phyloP scores from a whole-genome alignment of 1,140 invertebrate species.

The Carposina sasakii region DNA sequence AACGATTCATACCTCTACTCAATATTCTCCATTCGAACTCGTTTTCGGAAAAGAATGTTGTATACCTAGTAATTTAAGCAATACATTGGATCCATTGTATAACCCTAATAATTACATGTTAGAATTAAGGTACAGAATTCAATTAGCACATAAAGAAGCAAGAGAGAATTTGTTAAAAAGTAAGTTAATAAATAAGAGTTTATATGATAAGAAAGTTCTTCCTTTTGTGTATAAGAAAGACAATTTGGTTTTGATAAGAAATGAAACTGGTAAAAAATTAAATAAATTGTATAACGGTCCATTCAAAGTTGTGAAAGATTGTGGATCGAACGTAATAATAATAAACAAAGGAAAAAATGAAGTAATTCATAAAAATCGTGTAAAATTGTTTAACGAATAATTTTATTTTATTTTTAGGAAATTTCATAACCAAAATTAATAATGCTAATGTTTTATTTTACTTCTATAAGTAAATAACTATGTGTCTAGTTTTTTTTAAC shows the following conservation, averaged over 20 bases:
- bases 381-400: background rate
- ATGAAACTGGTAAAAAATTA: background rate
- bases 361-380: background rate
- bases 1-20: background rate
- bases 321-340: background rate
- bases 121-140: slow-evolving; percentile 6
- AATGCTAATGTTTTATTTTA: background rate
- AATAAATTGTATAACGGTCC: background rate
- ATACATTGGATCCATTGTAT: slow-evolving; percentile 4
- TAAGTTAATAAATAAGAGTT: background rate
- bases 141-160: slow-evolving; percentile 1
- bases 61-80: background rate
- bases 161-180: background rate
- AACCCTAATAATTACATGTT: background rate
- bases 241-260: background rate
- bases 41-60: slow-evolving; percentile 2
- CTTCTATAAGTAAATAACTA: background rate
- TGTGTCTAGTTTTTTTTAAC: too few species aligned
- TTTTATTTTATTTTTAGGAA: background rate
- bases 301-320: background rate
- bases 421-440: background rate
- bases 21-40: slow-evolving; percentile 6
- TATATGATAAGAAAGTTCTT: background rate
- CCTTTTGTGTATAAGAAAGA: background rate
- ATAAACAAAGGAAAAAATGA: background rate